phyloP scores from a whole-genome alignment of 2,113 vertebrate species.

The Myrmecophaga tridactyla region DNA sequence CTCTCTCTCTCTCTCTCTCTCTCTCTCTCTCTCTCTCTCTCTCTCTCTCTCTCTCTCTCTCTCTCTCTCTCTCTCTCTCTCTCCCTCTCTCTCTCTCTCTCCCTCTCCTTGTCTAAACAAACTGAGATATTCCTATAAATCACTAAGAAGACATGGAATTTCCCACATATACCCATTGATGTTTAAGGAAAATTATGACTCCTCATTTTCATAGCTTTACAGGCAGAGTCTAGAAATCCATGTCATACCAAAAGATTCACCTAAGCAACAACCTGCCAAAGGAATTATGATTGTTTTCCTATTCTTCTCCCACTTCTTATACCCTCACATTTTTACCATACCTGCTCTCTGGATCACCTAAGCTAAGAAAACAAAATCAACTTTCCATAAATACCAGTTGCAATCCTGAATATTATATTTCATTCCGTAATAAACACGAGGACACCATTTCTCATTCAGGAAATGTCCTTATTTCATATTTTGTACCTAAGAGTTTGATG shows the following conservation, averaged over 20 bases:
- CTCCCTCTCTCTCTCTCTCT: background rate
- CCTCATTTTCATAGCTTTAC: background rate
- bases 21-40: background rate
- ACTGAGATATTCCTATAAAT: background rate
- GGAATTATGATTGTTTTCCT: background rate
- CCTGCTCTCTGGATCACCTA: background rate
- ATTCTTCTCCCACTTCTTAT: background rate
- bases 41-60: constrained; percentile 1
- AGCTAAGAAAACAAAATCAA: background rate
- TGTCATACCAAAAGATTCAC: background rate
- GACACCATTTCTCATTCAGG: background rate
- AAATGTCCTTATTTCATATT: background rate
- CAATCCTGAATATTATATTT: background rate
- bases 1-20: constrained; percentile 63
- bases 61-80: background rate
- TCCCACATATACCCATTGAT: background rate
- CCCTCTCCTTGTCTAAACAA: background rate
- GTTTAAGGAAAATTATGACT: background rate
- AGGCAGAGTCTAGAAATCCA: background rate
- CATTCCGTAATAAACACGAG: background rate
- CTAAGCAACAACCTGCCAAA: background rate
- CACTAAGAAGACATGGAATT: background rate
- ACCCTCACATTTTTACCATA: background rate
- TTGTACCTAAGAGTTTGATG: background rate
- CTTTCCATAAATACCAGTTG: background rate